Percentiles rank a stretch among this genome's conserved stretches.
These are phyloP conservation scores for Drosophila arawakana DNA, from an alignment of 1,140 invertebrate species.

Conservation along the genomic window DNA sequence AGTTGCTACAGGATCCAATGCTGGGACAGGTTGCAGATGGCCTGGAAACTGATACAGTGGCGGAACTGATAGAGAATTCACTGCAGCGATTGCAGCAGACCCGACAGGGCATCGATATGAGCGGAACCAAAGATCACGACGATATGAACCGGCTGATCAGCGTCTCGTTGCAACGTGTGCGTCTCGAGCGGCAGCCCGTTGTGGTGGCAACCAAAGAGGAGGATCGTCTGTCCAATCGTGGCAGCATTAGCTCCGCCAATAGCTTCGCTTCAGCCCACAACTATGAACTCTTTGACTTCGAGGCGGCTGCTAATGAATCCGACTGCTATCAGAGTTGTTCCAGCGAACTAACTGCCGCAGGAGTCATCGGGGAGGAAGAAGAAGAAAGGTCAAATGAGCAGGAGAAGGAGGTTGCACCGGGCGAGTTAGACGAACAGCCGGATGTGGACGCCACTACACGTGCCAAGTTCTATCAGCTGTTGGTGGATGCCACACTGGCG, in stretches of 20 bases:
- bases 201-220: slow-evolving; percentile 71
- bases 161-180: slow-evolving; percentile 86
- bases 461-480: slow-evolving; percentile 89
- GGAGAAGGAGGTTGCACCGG: neutral
- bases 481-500: slow-evolving; percentile 88
- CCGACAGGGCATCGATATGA: slow-evolving; percentile 85
- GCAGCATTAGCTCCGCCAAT: slow-evolving; percentile 85
- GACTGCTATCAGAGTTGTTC: slow-evolving; percentile 89
- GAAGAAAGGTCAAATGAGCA: slow-evolving; percentile 15
- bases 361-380: slow-evolving; percentile 74
- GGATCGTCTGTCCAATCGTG: slow-evolving; percentile 80
- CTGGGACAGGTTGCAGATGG: slow-evolving; percentile 87
- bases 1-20: slow-evolving; percentile 87
- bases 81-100: slow-evolving; percentile 86
- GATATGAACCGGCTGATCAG: slow-evolving; percentile 87
- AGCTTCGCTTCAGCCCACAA: slow-evolving; percentile 85
- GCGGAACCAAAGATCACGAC: slow-evolving; percentile 86
- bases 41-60: slow-evolving; percentile 86
- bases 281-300: slow-evolving; percentile 85
- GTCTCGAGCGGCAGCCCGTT: slow-evolving; percentile 83
- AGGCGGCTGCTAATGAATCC: slow-evolving; percentile 84
- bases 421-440: slow-evolving; percentile 32
- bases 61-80: slow-evolving; percentile 88
- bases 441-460: slow-evolving; percentile 85
- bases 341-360: slow-evolving; percentile 86